phyloP scores from a whole-genome alignment of 2,113 vertebrate species.

The Oreamnos americanus region DNA sequence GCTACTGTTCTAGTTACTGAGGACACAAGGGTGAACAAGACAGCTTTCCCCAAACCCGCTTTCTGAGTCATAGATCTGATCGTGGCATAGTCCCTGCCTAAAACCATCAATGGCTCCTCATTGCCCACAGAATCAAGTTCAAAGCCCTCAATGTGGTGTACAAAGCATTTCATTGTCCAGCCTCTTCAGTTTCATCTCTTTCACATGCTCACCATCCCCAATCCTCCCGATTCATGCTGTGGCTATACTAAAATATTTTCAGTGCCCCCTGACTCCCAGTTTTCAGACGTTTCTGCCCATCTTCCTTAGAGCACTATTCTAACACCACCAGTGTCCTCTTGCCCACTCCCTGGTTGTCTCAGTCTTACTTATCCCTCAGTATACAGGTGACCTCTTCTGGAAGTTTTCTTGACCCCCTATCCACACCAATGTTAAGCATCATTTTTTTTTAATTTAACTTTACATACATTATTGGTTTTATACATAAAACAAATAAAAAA shows the following conservation, averaged over 20 bases:
- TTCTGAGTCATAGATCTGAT: neutral
- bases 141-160: neutral
- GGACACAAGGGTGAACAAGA: neutral
- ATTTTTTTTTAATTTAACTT: neutral
- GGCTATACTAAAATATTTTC: too few species aligned
- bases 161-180: neutral
- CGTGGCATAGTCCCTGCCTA: neutral
- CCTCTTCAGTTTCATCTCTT: neutral
- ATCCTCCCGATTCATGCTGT: too few species aligned
- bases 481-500: neutral
- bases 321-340: rapidly evolving
- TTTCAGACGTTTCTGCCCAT: neutral
- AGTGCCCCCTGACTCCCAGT: neutral
- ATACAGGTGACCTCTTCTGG: neutral
- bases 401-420: neutral
- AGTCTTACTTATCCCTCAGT: neutral
- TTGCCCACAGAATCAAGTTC: neutral
- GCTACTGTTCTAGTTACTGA: neutral
- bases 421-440: neutral
- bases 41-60: neutral
- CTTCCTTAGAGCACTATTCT: neutral
- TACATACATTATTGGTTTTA: neutral
- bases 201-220: too few species aligned
- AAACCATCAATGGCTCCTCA: neutral
- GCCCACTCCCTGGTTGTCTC: too few species aligned